Evolutionary conservation across 2,888 invertebrate genomes (phyloP).

Genomic region (Xestobium rufovillosum): DNA sequence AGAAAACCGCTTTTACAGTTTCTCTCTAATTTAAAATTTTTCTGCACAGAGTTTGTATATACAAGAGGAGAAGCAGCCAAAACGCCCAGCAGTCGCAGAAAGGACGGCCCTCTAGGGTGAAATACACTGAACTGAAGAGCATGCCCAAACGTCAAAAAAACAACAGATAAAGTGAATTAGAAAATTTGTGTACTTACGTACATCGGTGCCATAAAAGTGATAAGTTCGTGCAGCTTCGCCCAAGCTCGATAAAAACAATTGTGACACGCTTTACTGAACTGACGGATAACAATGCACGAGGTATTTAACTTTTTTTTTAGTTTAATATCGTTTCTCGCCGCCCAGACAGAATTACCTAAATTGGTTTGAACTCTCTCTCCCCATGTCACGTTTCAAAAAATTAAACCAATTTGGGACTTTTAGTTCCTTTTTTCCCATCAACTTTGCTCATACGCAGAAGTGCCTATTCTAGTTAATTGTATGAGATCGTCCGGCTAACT

Average conservation of each 20-base stretch:
- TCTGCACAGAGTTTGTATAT: conserved; percentile 37
- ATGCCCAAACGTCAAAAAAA: conserved; percentile 26
- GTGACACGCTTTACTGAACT: too few species aligned
- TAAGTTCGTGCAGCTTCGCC: neutral
- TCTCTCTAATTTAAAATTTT: too few species aligned
- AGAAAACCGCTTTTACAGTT: too few species aligned
- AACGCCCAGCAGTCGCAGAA: conserved; percentile 27
- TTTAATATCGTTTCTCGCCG: too few species aligned
- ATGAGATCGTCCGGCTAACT: too few species aligned
- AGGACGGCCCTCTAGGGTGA: conserved; percentile 31
- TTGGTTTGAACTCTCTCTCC: too few species aligned
- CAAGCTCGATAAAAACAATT: neutral
- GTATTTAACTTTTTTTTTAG: neutral
- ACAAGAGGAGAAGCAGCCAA: conserved; percentile 34
- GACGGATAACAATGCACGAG: conserved; percentile 1
- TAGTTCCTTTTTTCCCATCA: too few species aligned
- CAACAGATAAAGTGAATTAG: conserved; percentile 11
- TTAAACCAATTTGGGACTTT: too few species aligned
- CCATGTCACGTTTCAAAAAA: too few species aligned
- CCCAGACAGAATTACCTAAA: too few species aligned
- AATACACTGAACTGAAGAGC: conserved; percentile 37
- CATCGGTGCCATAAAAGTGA: neutral
- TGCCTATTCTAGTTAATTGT: too few species aligned
- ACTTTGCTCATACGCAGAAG: too few species aligned
- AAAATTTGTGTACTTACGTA: neutral